These are phyloP conservation scores for Noctua janthina DNA, from an alignment of 2,888 invertebrate genomes.

Conservation along the genomic window DNA sequence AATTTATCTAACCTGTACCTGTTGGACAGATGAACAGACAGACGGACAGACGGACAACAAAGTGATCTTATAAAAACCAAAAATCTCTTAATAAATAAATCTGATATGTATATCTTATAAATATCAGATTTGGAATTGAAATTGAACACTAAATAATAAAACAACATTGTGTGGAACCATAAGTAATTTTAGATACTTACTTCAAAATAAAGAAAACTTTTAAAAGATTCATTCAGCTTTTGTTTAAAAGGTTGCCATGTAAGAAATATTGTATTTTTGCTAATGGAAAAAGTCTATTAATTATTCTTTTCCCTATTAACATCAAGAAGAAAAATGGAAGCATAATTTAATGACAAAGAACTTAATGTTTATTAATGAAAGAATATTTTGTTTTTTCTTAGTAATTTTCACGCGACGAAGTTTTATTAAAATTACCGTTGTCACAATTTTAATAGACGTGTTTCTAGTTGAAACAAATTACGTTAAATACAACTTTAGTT, in stretches of 20 bases:
- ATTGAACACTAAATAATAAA: too few relatives aligned
- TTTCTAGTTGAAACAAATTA: background rate
- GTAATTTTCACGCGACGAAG: background rate
- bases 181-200: background rate
- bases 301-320: conserved; percentile 24
- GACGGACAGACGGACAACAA: too few relatives aligned
- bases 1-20: too few relatives aligned
- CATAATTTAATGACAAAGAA: conserved; percentile 4
- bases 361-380: conserved; percentile 28
- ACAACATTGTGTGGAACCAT: background rate
- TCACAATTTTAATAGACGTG: background rate
- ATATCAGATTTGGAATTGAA: too few relatives aligned
- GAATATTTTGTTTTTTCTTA: background rate
- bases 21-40: too few relatives aligned
- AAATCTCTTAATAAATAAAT: background rate
- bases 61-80: too few relatives aligned
- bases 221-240: background rate
- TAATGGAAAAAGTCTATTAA: conserved; percentile 37
- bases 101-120: too few relatives aligned
- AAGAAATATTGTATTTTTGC: conserved; percentile 15
- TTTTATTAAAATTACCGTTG: background rate
- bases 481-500: background rate
- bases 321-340: background rate
- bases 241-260: background rate
- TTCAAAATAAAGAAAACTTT: background rate